These are phyloP conservation scores for Linhomoeus sp. DNA, from an alignment of 2,888 invertebrate genomes.

Conservation along the genomic window DNA sequence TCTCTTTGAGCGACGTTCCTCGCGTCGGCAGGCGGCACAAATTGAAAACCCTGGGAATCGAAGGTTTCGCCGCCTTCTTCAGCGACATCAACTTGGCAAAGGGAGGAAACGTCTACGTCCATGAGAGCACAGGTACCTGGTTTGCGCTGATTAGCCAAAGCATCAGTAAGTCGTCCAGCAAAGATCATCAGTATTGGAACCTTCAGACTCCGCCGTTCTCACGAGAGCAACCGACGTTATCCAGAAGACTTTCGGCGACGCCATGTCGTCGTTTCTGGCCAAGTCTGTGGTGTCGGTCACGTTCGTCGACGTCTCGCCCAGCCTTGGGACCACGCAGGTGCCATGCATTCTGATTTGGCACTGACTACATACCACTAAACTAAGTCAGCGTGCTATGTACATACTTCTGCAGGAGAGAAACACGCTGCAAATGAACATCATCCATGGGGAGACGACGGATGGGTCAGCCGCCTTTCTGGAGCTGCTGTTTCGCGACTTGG, in stretches of 20 bases:
- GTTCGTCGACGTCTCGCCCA: slow-evolving; percentile 11
- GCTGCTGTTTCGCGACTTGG: slow-evolving; percentile 18
- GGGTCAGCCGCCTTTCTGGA: slow-evolving; percentile 10
- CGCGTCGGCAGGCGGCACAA: slow-evolving; percentile 4
- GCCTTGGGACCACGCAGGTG: no score
- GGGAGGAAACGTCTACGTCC: slow-evolving; percentile 11
- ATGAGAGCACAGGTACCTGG: not conserved
- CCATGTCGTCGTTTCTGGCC: slow-evolving; percentile 15
- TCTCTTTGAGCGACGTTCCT: slow-evolving; percentile 14
- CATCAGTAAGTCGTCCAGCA: no score
- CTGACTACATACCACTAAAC: no score
- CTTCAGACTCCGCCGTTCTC: slow-evolving; percentile 11
- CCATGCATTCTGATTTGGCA: no score
- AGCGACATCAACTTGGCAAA: slow-evolving; percentile 15
- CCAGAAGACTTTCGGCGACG: slow-evolving; percentile 6
- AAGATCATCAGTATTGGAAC: no score
- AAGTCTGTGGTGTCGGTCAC: slow-evolving; percentile 17
- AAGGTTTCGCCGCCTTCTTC: slow-evolving; percentile 23
- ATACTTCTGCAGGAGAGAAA: slow-evolving; percentile 15
- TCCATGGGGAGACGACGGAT: slow-evolving; percentile 13
- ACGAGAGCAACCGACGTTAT: slow-evolving; percentile 10
- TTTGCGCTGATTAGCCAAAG: no score
- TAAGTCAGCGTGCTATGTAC: no score
- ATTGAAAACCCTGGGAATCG: slow-evolving; percentile 15
- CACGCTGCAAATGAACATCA: slow-evolving; percentile 18